Conservation (phyloP, 2,113 vertebrate genomes). For the Thunnus thynnus region DNA sequence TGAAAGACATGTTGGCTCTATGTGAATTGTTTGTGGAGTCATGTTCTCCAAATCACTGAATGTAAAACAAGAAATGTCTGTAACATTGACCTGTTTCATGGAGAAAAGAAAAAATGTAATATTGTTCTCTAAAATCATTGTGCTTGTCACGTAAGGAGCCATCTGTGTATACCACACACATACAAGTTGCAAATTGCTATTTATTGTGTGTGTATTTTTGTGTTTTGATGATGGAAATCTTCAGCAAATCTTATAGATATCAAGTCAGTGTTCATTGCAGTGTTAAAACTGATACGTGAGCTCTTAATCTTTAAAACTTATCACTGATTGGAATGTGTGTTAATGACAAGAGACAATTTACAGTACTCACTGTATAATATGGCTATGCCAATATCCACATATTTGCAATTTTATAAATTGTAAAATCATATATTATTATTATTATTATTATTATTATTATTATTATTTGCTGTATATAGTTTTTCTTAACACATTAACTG, state of each 20-base stretch:
- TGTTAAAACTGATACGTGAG: slow-evolving; percentile 66
- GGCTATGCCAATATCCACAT: slow-evolving; percentile 65
- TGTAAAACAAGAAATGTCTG: slow-evolving; percentile 84
- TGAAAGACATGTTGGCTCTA: slow-evolving; percentile 51
- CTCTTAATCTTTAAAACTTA: slow-evolving; percentile 61
- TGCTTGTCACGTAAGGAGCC: slow-evolving; percentile 73
- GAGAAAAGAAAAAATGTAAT: slow-evolving; percentile 46
- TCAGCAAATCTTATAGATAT: slow-evolving; percentile 61
- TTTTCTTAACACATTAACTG: slow-evolving; percentile 75
- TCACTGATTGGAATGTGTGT: slow-evolving; percentile 63
- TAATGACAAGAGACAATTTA: slow-evolving; percentile 44
- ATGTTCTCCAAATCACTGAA: slow-evolving; percentile 75
- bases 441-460: slow-evolving; percentile 37
- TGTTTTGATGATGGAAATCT: slow-evolving; percentile 65
- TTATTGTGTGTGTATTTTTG: slow-evolving; percentile 68
- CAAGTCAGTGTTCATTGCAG: slow-evolving; percentile 79
- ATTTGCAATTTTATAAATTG: slow-evolving; percentile 79
- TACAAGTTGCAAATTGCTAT: slow-evolving; percentile 69
- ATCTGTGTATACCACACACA: slow-evolving; percentile 78
- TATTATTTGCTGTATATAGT: slow-evolving; percentile 76
- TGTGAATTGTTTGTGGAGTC: slow-evolving; percentile 66
- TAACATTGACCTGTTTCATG: slow-evolving; percentile 72
- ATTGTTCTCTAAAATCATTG: slow-evolving; percentile 73
- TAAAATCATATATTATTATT: slow-evolving; percentile 45
- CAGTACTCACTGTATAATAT: slow-evolving; percentile 55